Conservation (phyloP, 2,888 invertebrate species). For the Drosophila recens region DNA sequence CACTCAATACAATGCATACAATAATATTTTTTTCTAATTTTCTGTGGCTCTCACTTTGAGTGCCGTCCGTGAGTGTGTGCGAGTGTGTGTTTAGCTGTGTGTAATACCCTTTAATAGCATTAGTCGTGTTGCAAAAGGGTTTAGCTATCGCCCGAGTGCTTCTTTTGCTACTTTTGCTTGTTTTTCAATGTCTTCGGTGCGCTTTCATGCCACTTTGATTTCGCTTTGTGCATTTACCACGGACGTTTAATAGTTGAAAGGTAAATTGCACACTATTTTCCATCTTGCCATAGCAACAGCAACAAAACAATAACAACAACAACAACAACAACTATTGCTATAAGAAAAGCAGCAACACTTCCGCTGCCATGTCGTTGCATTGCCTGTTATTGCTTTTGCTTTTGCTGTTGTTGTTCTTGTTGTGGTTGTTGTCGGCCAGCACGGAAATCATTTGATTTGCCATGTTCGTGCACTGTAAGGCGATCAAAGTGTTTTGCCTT, state of each 20-base stretch:
- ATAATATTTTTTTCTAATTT: conserved; percentile 79
- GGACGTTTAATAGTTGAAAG: conserved; percentile 79
- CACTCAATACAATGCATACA: conserved; percentile 67
- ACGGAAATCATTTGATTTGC: conserved; percentile 80
- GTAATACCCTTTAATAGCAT: conserved; percentile 71
- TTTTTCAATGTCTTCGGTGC: conserved; percentile 65
- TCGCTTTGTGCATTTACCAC: conserved; percentile 78
- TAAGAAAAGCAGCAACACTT: conserved; percentile 66
- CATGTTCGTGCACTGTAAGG: conserved; percentile 72
- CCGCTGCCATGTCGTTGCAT: conserved; percentile 64
- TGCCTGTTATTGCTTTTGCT: conserved; percentile 40
- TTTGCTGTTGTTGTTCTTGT: conserved; percentile 26
- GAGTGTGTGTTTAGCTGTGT: conserved; percentile 53
- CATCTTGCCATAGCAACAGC: conserved; percentile 60
- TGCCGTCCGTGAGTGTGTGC: conserved; percentile 12
- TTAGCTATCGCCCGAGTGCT: conserved; percentile 66
- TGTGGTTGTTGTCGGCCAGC: conserved; percentile 57
- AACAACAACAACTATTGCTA: conserved; percentile 31
- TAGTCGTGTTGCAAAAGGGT: conserved; percentile 71
- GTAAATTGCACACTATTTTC: conserved; percentile 77
- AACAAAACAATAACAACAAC: conserved; percentile 25
- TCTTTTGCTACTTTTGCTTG: conserved; percentile 36
- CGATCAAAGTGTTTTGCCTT: conserved; percentile 75
- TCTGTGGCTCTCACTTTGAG: conserved; percentile 37
- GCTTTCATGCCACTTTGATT: conserved; percentile 81